These are phyloP conservation scores for Oryzias woworae DNA, from an alignment of 2,113 vertebrate genomes.

Conservation along the genomic window DNA sequence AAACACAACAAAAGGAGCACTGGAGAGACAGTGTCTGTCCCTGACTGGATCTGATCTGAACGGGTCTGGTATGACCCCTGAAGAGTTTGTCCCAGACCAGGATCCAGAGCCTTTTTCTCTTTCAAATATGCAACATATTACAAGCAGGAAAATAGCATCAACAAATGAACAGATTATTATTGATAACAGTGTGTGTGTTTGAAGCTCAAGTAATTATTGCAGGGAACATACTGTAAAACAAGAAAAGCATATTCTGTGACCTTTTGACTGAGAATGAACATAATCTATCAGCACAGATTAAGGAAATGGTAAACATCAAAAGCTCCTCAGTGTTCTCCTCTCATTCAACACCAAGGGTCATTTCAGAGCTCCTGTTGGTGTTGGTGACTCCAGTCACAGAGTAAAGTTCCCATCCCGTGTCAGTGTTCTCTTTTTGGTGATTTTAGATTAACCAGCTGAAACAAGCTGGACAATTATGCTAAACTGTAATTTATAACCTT, in stretches of 20 bases:
- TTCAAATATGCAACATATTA: conserved; percentile 78
- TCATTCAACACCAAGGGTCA: background rate
- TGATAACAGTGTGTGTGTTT: conserved; percentile 51
- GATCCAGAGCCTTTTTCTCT: conserved; percentile 69
- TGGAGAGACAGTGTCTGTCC: background rate
- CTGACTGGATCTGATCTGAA: conserved; percentile 6
- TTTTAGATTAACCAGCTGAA: too few species aligned
- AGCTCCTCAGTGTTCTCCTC: background rate
- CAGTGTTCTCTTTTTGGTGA: too few species aligned
- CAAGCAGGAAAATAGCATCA: conserved; percentile 69
- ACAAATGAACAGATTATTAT: conserved; percentile 47
- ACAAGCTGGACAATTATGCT: too few species aligned
- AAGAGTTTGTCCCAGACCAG: conserved; percentile 28
- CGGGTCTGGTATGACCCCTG: conserved; percentile 22
- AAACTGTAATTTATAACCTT: too few species aligned
- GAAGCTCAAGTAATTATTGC: conserved; percentile 46
- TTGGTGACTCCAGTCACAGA: too few species aligned
- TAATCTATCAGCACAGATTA: conserved; percentile 55
- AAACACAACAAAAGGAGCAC: background rate
- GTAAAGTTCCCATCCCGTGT: too few species aligned
- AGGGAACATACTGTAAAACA: conserved; percentile 63
- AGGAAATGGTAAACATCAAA: background rate
- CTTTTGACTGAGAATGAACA: conserved; percentile 28
- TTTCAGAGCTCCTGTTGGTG: too few species aligned
- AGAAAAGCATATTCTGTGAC: conserved; percentile 46